Base-by-base conservation (phyloP, 2,797 vertebrate genomes). In the Malacoraja senta region DNA sequence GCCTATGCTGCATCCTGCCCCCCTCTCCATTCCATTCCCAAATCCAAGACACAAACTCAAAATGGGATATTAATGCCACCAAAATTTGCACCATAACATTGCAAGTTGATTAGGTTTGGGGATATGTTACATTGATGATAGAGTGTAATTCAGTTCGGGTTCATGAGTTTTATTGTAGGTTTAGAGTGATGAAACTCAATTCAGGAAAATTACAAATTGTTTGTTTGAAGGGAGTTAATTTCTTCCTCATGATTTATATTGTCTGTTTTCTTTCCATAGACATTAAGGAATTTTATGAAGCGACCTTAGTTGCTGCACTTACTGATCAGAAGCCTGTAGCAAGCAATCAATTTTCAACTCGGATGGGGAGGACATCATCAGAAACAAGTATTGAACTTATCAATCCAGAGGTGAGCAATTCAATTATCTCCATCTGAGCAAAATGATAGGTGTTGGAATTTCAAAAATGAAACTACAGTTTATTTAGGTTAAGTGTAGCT, bases 241-340 rank as follows among this genome's bases (percentile, higher is more conserved):
- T 17, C 1, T 3, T 86, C 63, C 38, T 68, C 17, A 61, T 61
- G 84, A 35, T 21, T 88, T 32, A 21, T 68, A 35, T 65, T 88
- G 8, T 83, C 44, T 61, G 10, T 84, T 88, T 88, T 35, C n/a
- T 88, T 88, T 68, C 65, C 21, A 68, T 26, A 88, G 84, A 88
- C 65, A 88, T 88, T 68, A 63, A 68, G 61, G 63, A 88, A 68
- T 88, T 88, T 68, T 88, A 88, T 88, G 84, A 88, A 88, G 84
- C 68, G 84, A 68, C 63, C 17, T 88, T 88, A 88, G n/a, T 68
- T 88, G 84, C 84, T 88, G n/a, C 63, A 68, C 84, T 88, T 68
- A 68, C 84, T 19, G 84, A 88, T 32, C 61, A 88, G 17, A 65
- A 68, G 13, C 63, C 63, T 88, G 61, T 88, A 68, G n/a, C 84